A percentile compares a stretch with the other conserved stretches of the same genome.
phyloP scores from a whole-genome alignment of 2,888 invertebrate species.

The Bedellia somnulentella region DNA sequence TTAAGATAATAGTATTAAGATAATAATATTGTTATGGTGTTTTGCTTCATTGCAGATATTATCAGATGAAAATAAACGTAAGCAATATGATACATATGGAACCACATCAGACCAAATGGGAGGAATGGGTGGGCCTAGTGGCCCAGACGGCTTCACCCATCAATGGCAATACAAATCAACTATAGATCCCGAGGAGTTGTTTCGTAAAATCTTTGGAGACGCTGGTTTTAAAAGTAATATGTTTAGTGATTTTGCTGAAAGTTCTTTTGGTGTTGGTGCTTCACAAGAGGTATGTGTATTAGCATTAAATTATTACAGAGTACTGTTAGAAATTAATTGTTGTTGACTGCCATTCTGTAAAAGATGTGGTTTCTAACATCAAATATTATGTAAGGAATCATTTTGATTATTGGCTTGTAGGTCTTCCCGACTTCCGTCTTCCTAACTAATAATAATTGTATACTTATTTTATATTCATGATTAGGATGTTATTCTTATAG shows the following conservation, averaged over 20 bases:
- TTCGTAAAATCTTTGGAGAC: conserved; percentile 94
- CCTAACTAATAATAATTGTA: too few relatives aligned
- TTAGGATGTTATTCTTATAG: too few relatives aligned
- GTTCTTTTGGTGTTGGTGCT: conserved; percentile 86
- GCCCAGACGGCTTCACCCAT: conserved; percentile 68
- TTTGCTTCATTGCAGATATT: too few relatives aligned
- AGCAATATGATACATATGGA: conserved; percentile 93
- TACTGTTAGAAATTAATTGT: too few relatives aligned
- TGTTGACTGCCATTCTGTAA: too few relatives aligned
- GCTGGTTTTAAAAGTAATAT: conserved; percentile 68
- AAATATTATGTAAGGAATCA: too few relatives aligned
- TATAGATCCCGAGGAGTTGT: conserved; percentile 95
- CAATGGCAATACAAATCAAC: conserved; percentile 86
- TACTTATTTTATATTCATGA: too few relatives aligned
- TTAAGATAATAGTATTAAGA: too few relatives aligned
- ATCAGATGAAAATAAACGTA: conserved; percentile 87
- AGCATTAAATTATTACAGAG: conserved; percentile 1
- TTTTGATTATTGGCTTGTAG: too few relatives aligned
- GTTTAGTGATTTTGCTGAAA: conserved; percentile 86
- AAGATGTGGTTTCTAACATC: too few relatives aligned
- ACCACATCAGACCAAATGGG: conserved; percentile 86
- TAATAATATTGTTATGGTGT: too few relatives aligned
- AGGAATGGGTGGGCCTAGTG: conserved; percentile 63
- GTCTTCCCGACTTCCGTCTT: too few relatives aligned
- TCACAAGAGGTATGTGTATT: conserved; percentile 75